Evolutionary conservation across 2,888 invertebrate species (phyloP).

Genomic region (Cephus nigrinus): DNA sequence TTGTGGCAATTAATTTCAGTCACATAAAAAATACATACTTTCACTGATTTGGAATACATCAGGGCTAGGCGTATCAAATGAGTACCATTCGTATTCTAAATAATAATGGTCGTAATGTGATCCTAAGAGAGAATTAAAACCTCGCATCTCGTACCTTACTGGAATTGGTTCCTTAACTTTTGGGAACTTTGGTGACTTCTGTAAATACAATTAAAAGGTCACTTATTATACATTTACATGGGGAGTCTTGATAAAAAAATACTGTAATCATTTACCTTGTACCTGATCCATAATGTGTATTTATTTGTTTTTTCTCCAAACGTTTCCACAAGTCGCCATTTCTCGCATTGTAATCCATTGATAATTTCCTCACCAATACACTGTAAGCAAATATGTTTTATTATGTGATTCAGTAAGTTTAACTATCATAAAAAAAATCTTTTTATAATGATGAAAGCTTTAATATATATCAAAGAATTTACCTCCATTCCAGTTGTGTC

Average conservation of each 20-base stretch:
- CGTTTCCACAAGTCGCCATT: slow-evolving; percentile 79
- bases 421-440: slow-evolving; percentile 15
- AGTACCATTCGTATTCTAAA: slow-evolving; percentile 77
- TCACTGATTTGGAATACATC: slow-evolving; percentile 76
- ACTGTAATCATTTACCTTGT: slow-evolving; percentile 67
- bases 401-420: slow-evolving; percentile 8
- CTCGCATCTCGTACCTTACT: slow-evolving; percentile 89
- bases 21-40: slow-evolving; percentile 65
- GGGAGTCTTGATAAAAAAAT: slow-evolving; percentile 1
- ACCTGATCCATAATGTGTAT: slow-evolving; percentile 89
- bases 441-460: slow-evolving; percentile 7
- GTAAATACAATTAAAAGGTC: slow-evolving; percentile 9
- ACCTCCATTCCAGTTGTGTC: slow-evolving; percentile 81
- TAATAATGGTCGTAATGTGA: slow-evolving; percentile 97
- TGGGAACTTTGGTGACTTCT: slow-evolving; percentile 53
- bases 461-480: slow-evolving; percentile 19
- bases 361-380: slow-evolving; percentile 76
- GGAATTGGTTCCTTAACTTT: slow-evolving; percentile 54
- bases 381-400: slow-evolving; percentile 32
- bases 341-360: slow-evolving; percentile 78
- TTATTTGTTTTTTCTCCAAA: slow-evolving; percentile 86
- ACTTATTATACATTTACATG: background rate
- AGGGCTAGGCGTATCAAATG: slow-evolving; percentile 75
- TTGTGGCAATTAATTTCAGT: background rate
- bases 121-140: slow-evolving; percentile 90